phyloP scores from a whole-genome alignment of 1,140 invertebrate species.

The Helicoverpa zea region DNA sequence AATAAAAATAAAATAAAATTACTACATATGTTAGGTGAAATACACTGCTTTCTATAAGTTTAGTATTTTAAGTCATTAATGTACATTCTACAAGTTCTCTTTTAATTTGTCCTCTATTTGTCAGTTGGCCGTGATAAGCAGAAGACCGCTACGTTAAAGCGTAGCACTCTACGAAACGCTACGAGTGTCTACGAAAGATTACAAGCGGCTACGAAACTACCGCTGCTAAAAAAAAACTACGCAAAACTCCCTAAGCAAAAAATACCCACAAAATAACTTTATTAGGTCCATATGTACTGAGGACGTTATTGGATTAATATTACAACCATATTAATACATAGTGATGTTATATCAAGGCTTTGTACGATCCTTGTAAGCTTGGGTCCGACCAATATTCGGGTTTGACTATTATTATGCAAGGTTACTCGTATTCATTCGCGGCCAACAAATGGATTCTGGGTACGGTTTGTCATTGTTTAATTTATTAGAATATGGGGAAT shows the following conservation, averaged over 20 bases:
- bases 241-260: background rate
- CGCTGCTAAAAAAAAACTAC: too few species aligned
- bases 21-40: too few species aligned
- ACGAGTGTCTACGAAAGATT: too few species aligned
- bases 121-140: too few species aligned
- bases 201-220: too few species aligned
- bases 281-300: background rate
- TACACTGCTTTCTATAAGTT: too few species aligned
- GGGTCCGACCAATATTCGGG: conserved; percentile 17
- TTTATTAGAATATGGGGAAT: conserved; percentile 30
- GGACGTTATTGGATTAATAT: conserved; percentile 35
- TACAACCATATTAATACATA: conserved; percentile 18
- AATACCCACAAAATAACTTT: background rate
- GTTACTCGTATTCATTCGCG: conserved; percentile 32
- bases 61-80: too few species aligned
- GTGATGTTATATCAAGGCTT: conserved; percentile 13
- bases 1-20: too few species aligned
- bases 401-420: conserved; percentile 30
- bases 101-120: too few species aligned
- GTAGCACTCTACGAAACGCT: too few species aligned
- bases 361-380: conserved; percentile 29
- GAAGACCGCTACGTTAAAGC: too few species aligned
- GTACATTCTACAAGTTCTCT: too few species aligned
- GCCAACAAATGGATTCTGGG: conserved; percentile 41
- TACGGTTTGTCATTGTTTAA: conserved; percentile 31